Evolutionary conservation across 1,140 invertebrate genomes (phyloP), one percentile per base, ranked within the genome.

Genomic region (Oreohelix idahoensis): DNA sequence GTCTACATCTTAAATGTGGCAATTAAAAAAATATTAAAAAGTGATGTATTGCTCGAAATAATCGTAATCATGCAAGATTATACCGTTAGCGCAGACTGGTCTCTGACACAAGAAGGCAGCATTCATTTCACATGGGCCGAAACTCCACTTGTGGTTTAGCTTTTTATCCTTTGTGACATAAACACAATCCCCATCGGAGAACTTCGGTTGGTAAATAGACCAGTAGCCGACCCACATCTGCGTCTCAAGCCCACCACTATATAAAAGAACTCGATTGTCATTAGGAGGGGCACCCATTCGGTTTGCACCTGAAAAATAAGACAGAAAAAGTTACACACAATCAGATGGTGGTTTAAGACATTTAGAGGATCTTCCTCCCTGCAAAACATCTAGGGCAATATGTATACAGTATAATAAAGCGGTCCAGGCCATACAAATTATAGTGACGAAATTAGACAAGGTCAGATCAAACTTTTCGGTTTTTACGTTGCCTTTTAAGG

Each of bases 81-180:
- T 83, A 88, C 87, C 86, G 69, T 58, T n/a, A 36, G 85, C 82
- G 77, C 86, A 87, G 35, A 85, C 83, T 39, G 80, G 77, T 29
- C 81, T 74, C 66, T 88, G 83, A 71, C 87, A 88, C 8, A 88
- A 58, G 66, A 83, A 88, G 5, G 82, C 71, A 32, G 84, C n/a
- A 38, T 86, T 80, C 39, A 32, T 79, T 66, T 87, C 85, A 83
- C 87, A 88, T n/a, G 84, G 84, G 35, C 74, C 66, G 20, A 86
- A 76, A 15, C 51, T 73, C 87, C 87, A 88, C 32, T 82, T 69
- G n/a, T 81, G 35, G 2, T 49, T 39, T 38, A 63, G 42, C 0
- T 49, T 36, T 29, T 45, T 39, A 51, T n/a, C 45, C 15, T 74
- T 26, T 38, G 49, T 63, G 20, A 84, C 82, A 63, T 73, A 73